These are phyloP conservation scores for Triplophysa dalaica DNA, from an alignment of 2,113 vertebrate species.

Conservation along the genomic window DNA sequence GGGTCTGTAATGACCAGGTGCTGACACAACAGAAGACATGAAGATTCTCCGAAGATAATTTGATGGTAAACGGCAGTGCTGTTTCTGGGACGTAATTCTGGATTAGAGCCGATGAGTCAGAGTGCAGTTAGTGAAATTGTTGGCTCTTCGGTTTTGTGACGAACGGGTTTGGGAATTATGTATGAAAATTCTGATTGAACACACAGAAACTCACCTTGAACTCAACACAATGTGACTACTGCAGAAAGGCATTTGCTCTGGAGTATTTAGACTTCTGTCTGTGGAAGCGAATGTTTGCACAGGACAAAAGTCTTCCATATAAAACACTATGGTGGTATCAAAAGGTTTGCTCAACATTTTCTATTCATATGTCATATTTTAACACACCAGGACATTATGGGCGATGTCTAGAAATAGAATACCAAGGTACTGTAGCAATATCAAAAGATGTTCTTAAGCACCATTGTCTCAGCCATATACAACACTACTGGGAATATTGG, in stretches of 20 bases:
- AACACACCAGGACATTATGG: too few relatives aligned
- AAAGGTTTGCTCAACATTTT: too few relatives aligned
- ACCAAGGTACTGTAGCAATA: too few relatives aligned
- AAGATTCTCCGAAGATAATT: slow-evolving; percentile 13
- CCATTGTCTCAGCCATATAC: too few relatives aligned
- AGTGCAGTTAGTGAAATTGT: slow-evolving; percentile 28
- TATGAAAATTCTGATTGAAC: background rate
- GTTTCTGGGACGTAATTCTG: slow-evolving; percentile 41
- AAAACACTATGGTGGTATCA: background rate
- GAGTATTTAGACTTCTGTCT: background rate
- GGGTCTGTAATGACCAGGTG: slow-evolving; percentile 34
- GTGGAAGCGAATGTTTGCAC: too few relatives aligned
- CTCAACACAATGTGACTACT: background rate
- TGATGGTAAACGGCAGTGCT: slow-evolving; percentile 35
- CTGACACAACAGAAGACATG: slow-evolving; percentile 11
- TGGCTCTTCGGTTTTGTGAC: slow-evolving; percentile 14
- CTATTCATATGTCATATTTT: too few relatives aligned
- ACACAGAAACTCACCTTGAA: background rate
- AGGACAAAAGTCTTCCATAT: too few relatives aligned
- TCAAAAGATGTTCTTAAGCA: too few relatives aligned
- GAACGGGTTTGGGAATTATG: background rate
- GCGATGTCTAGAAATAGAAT: too few relatives aligned
- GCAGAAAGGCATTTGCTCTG: background rate
- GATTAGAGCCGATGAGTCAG: slow-evolving; percentile 37
- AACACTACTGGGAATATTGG: too few relatives aligned